Evolutionary conservation across 2,797 vertebrate genomes (phyloP), one percentile per base, ranked within the genome.

Genomic region (Apogon talboti): DNA sequence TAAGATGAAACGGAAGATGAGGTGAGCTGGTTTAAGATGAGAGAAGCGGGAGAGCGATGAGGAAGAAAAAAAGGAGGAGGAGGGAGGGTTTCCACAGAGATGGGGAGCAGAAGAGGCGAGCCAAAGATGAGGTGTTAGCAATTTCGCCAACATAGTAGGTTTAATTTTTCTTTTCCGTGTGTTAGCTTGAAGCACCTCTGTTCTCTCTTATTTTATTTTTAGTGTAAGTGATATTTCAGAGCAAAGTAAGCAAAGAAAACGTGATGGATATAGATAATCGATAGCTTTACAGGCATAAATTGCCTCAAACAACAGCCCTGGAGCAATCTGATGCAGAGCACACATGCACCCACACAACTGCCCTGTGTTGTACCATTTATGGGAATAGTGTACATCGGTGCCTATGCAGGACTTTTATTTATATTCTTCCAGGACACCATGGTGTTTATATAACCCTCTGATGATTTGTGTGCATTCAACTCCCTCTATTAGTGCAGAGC

Each of bases 401-500:
- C 18, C 18, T 57, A 11, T 49, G 73, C 28, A 41, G 49, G 47
- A 28, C 24, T 42, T 33, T 45, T 68, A 65, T 67, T 71, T 30
- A 64, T 37, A 8, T 2, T 55, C 48, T 65, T 60, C 42, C 69
- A 69, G 43, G 72, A 52, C 53, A 48, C 54, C 48, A 46, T 43
- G 2, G 68, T 67, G 65, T 79, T 87, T 86, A 84, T 76, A 56
- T 85, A 85, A 88, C 66, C 66, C 43, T 63, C 56, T 50, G 61
- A 45, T 78, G 63, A 71, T 70, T 80, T 53, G 50, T 66, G 24
- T 54, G 66, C 18, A 30, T 76, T 66, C 24, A 28, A 5, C 24
- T 78, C 67, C 68, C 51, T 51, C n/a, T 7, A 19, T 55, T 33
- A 11, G 44, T 24, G 57, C 56, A 30, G n/a, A 61, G 74, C 76